Base-by-base conservation (phyloP, 64 coral and sea anemone species). In the Hydrozoanthus tunicans region DNA sequence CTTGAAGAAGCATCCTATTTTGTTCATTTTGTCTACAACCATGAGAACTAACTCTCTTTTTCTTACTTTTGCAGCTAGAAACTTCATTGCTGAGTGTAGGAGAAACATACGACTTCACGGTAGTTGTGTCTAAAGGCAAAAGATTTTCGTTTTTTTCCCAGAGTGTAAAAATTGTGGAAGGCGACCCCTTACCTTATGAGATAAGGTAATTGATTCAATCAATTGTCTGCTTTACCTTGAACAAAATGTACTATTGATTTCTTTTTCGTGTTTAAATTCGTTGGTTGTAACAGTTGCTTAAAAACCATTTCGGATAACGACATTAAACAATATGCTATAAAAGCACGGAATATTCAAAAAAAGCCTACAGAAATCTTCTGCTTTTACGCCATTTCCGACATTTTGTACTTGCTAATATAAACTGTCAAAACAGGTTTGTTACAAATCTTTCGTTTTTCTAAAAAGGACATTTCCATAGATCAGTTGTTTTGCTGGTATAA, bases 31-130 rank as follows among this genome's bases (percentile, higher is more conserved):
- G 64, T 68, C 12, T 68, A 15, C 4, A 13, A 15, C 14, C 64
- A n/a, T 56, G 4, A 78, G 15, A 0, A 17, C 57, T 1, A 17
- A 10, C 15, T 59, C 24, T 13, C 5, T 52, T 43, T 27, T 82
- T 6, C 11, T 11, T 65, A 11, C 27, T 14, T 3, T 65, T 82
- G 51, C 32, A 88, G 84, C 23, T 88, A 3, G 12, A 59, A 5
- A 61, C 84, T 6, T 58, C 24, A 13, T 24, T 88, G 9, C 59
- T 88, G 84, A 58, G 3, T 10, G n/a, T 73, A 51, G 84, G 56
- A 27, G 84, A 73, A 60, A 59, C 26, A 12, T 88, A 74, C 53
- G 84, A 88, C 23, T 88, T 88, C 6, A 74, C 84, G 13, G 6
- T 88, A 43, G 23, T 9, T 59, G 69, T 88, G 8, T 58, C 24